A percentile compares a stretch with the other conserved stretches of the same genome.
These are phyloP conservation scores for Nematolebias whitei DNA, from an alignment of 2,113 vertebrate species.

Conservation along the genomic window DNA sequence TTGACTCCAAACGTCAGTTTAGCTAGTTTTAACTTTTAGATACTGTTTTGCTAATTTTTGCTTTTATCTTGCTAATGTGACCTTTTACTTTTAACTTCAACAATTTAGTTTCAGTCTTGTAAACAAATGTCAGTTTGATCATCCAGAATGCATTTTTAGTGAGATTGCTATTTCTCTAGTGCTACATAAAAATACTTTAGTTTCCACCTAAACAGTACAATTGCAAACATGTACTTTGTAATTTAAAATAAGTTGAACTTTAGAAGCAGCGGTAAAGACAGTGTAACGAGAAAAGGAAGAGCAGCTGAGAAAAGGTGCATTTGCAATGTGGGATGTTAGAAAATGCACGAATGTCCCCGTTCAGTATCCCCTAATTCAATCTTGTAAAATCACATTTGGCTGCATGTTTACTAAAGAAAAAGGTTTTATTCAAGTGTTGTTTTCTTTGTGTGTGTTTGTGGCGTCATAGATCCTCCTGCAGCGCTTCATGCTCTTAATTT, in stretches of 20 bases:
- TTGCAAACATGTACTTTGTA: not conserved
- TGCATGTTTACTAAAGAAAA: conserved; percentile 14
- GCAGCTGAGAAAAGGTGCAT: not conserved
- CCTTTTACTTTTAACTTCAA: too few relatives aligned
- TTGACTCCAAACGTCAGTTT: too few relatives aligned
- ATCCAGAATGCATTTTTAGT: too few relatives aligned
- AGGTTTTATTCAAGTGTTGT: conserved; percentile 20
- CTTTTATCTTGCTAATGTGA: too few relatives aligned
- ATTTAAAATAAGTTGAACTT: not conserved
- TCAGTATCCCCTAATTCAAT: conserved; percentile 18
- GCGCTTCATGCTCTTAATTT: not conserved
- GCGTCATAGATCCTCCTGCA: conserved; percentile 14
- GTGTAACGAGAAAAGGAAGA: not conserved
- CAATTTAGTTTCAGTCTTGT: too few relatives aligned
- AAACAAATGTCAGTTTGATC: too few relatives aligned
- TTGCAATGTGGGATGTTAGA: conserved; percentile 1
- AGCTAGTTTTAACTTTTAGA: too few relatives aligned
- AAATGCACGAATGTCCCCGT: conserved; percentile 11
- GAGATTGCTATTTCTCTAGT: too few relatives aligned
- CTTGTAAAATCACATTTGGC: conserved; percentile 24
- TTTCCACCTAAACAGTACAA: not conserved
- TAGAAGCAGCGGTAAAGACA: not conserved
- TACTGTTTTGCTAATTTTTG: too few relatives aligned
- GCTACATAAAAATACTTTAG: too few relatives aligned
- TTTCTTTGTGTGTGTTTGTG: conserved; percentile 4